A percentile compares a stretch with the other conserved stretches of the same genome.
phyloP scores from a whole-genome alignment of 1,140 invertebrate species.

The Saccostrea echinata region DNA sequence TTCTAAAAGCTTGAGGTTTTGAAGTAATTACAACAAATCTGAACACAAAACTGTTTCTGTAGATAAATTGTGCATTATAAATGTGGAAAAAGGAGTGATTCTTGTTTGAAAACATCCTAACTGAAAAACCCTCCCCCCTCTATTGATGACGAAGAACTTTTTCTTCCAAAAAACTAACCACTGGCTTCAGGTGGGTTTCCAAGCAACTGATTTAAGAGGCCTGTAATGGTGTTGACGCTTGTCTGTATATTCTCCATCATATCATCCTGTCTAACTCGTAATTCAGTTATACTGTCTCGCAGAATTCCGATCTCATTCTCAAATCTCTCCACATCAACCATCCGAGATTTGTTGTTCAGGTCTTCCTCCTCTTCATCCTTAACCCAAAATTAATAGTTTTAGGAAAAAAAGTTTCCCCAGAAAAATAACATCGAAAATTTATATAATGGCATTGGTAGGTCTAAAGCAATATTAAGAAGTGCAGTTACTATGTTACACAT shows the following conservation, averaged over 20 bases:
- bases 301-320: constrained; percentile 65
- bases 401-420: not conserved
- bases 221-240: not conserved
- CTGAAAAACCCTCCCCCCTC: no score
- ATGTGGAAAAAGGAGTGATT: no score
- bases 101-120: no score
- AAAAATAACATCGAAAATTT: no score
- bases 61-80: no score
- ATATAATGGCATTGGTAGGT: no score
- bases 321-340: constrained; percentile 65
- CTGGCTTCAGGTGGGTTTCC: not conserved
- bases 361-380: not conserved
- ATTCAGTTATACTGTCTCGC: constrained; percentile 55
- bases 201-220: not conserved
- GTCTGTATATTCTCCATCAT: constrained; percentile 46
- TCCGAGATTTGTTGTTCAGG: constrained; percentile 19
- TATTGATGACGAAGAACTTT: not conserved
- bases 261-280: constrained; percentile 51
- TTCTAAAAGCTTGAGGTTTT: no score
- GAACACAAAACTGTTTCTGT: no score
- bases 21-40: no score
- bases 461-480: no score
- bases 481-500: no score
- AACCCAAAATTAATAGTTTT: not conserved
- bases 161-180: not conserved